Evolutionary conservation across 2,113 vertebrate species (phyloP).

Genomic region (Taurulus bubalis): DNA sequence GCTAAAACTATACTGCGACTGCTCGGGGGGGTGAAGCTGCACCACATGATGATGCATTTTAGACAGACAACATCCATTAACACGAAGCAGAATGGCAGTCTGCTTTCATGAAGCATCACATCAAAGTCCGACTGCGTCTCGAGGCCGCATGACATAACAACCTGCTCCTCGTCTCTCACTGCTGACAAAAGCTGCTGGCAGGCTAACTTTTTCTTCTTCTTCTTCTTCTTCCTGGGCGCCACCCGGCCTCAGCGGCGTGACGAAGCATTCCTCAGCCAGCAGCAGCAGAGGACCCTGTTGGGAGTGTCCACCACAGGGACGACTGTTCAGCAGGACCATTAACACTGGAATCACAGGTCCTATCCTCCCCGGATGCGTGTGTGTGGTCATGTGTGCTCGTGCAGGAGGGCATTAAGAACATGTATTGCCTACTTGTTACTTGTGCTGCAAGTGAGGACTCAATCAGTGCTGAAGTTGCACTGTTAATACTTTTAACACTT

Average conservation of each 20-base stretch:
- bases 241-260: constrained; percentile 40
- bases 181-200: constrained; percentile 36
- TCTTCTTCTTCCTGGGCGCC: constrained; percentile 6
- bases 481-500: background rate
- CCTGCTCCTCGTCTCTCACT: constrained; percentile 15
- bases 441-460: background rate
- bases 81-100: constrained; percentile 3
- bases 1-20: background rate
- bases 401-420: background rate
- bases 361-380: background rate
- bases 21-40: background rate
- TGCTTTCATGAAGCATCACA: constrained; percentile 36
- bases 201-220: background rate
- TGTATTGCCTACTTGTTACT: background rate
- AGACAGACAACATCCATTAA: background rate
- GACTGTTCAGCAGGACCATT: background rate
- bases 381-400: background rate
- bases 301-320: constrained; percentile 18
- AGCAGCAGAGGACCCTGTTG: constrained; percentile 24
- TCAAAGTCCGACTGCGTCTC: constrained; percentile 39
- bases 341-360: constrained; percentile 2
- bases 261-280: constrained; percentile 50
- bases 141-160: constrained; percentile 23
- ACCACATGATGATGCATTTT: constrained; percentile 22
- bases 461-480: background rate